Evolutionary conservation across 2,113 vertebrate species (phyloP).

Genomic region (Cacatua alba): DNA sequence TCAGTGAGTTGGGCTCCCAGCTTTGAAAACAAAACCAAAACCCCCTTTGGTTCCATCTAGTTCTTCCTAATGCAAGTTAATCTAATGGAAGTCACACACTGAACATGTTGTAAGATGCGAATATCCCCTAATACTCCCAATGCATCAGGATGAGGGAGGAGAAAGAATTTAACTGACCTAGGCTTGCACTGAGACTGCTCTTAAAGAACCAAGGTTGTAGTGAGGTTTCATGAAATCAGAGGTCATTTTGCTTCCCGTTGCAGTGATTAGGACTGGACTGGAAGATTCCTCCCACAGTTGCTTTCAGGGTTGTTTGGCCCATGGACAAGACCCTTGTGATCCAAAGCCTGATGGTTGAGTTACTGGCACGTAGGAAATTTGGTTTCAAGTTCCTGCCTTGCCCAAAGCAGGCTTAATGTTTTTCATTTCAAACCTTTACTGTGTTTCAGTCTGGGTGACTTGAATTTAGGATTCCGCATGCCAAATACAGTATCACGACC

Average conservation of each 20-base stretch:
- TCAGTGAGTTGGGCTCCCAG: neutral
- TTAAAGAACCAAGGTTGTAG: neutral
- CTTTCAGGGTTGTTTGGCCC: neutral
- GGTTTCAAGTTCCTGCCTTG: neutral
- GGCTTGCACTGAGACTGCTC: neutral
- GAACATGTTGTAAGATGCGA: neutral
- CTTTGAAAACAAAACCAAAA: neutral
- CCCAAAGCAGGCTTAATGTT: neutral
- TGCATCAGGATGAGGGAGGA: neutral
- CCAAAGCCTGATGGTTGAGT: neutral
- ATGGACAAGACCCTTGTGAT: neutral
- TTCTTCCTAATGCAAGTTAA: neutral
- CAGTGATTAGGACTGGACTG: neutral
- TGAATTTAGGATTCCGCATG: neutral
- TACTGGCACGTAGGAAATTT: neutral
- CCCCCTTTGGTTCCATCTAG: neutral
- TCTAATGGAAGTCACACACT: neutral
- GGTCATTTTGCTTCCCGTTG: neutral
- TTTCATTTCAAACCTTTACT: neutral
- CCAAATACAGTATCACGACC: neutral
- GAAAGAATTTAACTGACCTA: neutral
- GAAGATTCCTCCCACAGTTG: neutral
- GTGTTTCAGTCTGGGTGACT: neutral
- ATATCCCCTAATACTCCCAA: neutral
- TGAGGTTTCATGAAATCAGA: neutral